Percentiles rank a stretch among this genome's conserved stretches.
Evolutionary conservation across 1,140 invertebrate species (phyloP).

Genomic region (Drosophila auraria): DNA sequence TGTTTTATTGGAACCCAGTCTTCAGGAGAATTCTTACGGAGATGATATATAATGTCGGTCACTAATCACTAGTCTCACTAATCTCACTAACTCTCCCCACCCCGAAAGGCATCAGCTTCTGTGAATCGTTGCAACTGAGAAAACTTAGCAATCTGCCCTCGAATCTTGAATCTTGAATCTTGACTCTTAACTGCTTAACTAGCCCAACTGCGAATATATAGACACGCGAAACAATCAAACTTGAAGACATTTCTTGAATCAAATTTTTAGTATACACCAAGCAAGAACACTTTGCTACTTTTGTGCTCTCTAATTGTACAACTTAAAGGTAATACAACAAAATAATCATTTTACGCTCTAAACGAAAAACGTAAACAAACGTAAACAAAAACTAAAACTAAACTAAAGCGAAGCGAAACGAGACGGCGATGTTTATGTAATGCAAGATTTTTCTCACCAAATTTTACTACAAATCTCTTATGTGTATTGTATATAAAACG

Average conservation of each 20-base stretch:
- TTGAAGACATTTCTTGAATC: conserved; percentile 70
- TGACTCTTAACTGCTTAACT: conserved; percentile 63
- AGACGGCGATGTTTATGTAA: conserved; percentile 66
- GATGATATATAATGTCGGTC: conserved; percentile 31
- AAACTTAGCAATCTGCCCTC: conserved; percentile 43
- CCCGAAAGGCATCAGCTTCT: conserved; percentile 11
- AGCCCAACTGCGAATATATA: conserved; percentile 57
- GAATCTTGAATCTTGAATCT: conserved; percentile 36
- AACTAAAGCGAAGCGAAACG: conserved; percentile 18
- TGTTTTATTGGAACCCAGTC: conserved; percentile 65
- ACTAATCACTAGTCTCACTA: conserved; percentile 21
- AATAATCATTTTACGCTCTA: conserved; percentile 77
- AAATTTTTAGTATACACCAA: conserved; percentile 79
- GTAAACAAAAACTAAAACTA: conserved; percentile 12
- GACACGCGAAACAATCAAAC: conserved; percentile 80
- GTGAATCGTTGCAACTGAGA: conserved; percentile 25
- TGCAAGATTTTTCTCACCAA: conserved; percentile 79
- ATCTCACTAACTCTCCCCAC: neutral
- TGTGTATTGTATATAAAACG: conserved; percentile 79
- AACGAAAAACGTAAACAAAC: conserved; percentile 45
- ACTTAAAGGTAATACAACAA: conserved; percentile 77
- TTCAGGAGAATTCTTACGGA: conserved; percentile 27
- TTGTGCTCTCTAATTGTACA: conserved; percentile 82
- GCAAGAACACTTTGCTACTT: conserved; percentile 72
- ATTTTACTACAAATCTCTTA: conserved; percentile 82